Evolutionary conservation across 1,140 invertebrate species (phyloP).

Genomic region (Whitmania pigra): DNA sequence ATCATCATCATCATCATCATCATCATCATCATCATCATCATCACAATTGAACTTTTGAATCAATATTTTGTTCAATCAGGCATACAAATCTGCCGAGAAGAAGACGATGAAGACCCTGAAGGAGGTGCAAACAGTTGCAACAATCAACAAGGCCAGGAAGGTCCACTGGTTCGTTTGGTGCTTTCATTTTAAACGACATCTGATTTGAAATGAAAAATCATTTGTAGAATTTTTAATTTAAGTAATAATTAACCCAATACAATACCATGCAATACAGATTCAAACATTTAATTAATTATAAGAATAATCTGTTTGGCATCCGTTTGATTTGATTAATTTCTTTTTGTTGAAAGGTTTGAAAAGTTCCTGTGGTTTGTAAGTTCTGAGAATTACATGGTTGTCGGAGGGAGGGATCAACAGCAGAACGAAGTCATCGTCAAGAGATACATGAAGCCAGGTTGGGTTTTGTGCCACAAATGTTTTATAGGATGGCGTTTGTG

Average conservation of each 20-base stretch:
- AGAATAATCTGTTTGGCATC: too few species aligned
- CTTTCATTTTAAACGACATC: too few species aligned
- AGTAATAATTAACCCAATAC: too few species aligned
- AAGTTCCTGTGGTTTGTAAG: conserved; percentile 99
- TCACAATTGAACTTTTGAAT: too few species aligned
- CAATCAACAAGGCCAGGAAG: conserved; percentile 81
- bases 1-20: too few species aligned
- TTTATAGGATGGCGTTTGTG: too few species aligned
- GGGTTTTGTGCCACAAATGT: conserved; percentile 63
- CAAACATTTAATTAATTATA: too few species aligned
- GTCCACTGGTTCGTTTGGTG: conserved; percentile 43
- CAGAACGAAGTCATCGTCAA: conserved; percentile 97
- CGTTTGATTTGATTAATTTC: neutral
- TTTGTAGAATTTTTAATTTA: too few species aligned
- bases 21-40: too few species aligned
- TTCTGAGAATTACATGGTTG: conserved; percentile 90
- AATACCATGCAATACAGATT: too few species aligned
- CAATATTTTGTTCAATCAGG: conserved; percentile 40
- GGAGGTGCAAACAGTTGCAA: conserved; percentile 60
- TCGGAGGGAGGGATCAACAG: conserved; percentile 89
- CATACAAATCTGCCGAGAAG: conserved; percentile 85
- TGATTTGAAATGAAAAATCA: too few species aligned
- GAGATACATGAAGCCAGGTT: conserved; percentile 67
- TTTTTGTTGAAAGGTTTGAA: conserved; percentile 83
- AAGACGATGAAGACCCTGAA: conserved; percentile 90